These are phyloP conservation scores for Belonocnema kinseyi DNA, from an alignment of 1,140 invertebrate genomes.

Conservation along the genomic window DNA sequence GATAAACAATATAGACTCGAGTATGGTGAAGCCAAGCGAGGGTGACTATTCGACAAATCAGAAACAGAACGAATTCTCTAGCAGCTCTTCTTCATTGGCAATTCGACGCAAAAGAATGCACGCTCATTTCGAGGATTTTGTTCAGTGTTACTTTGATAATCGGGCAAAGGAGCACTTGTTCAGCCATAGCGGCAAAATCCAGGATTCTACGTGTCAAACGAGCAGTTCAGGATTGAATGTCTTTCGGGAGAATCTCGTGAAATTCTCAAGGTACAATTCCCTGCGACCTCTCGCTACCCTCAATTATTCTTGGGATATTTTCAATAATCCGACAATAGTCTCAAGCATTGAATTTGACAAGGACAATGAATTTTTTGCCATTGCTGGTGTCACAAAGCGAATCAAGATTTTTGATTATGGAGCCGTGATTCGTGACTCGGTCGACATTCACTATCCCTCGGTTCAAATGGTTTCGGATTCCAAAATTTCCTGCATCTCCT, in stretches of 20 bases:
- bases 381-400: slow-evolving; percentile 96
- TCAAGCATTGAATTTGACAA: slow-evolving; percentile 98
- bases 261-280: slow-evolving; percentile 90
- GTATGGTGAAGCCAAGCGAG: slow-evolving; percentile 72
- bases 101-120: slow-evolving; percentile 85
- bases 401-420: slow-evolving; percentile 97
- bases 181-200: slow-evolving; percentile 67
- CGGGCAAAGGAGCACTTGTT: slow-evolving; percentile 84
- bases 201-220: slow-evolving; percentile 61
- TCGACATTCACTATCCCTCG: slow-evolving; percentile 94
- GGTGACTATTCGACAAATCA: slow-evolving; percentile 50
- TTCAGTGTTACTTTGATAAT: slow-evolving; percentile 89
- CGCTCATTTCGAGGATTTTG: slow-evolving; percentile 93
- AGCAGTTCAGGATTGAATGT: slow-evolving; percentile 81
- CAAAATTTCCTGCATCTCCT: slow-evolving; percentile 96
- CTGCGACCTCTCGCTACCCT: slow-evolving; percentile 90
- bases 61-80: slow-evolving; percentile 46
- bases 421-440: slow-evolving; percentile 87
- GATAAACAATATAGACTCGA: slow-evolving; percentile 77
- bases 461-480: slow-evolving; percentile 95
- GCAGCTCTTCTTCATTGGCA: slow-evolving; percentile 76
- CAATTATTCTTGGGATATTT: slow-evolving; percentile 93
- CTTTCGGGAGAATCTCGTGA: slow-evolving; percentile 91
- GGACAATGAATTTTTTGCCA: slow-evolving; percentile 97
- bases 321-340: slow-evolving; percentile 94